A percentile compares a stretch with the other conserved stretches of the same genome.
phyloP scores from a whole-genome alignment of 2,797 vertebrate genomes.

The Benthosema pterotum region DNA sequence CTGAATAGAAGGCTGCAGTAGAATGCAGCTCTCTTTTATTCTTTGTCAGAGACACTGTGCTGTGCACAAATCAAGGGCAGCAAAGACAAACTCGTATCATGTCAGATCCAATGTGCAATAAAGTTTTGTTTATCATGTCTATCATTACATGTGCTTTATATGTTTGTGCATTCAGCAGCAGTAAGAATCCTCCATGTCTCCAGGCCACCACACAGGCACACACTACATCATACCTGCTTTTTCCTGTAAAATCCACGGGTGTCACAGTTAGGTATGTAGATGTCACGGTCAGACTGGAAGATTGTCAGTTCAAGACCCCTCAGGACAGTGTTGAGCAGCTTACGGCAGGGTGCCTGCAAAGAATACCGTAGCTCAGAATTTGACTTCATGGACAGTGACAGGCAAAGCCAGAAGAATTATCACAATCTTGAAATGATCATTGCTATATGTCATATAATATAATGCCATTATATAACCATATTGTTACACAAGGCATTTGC shows the following conservation, averaged over 20 bases:
- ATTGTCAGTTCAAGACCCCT: constrained; percentile 86
- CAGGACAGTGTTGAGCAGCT: constrained; percentile 84
- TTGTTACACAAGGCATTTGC: constrained; percentile 67
- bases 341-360: constrained; percentile 87
- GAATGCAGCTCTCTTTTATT: constrained; percentile 27
- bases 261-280: constrained; percentile 93
- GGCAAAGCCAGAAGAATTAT: constrained; percentile 30
- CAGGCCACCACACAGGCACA: constrained; percentile 1
- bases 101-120: not conserved
- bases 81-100: constrained; percentile 9
- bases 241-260: constrained; percentile 89
- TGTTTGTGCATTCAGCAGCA: not conserved
- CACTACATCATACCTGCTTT: constrained; percentile 83
- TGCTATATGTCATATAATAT: constrained; percentile 58
- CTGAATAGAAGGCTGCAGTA: constrained; percentile 49
- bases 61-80: constrained; percentile 1
- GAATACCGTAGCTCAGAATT: constrained; percentile 47
- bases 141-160: not conserved
- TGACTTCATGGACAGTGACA: constrained; percentile 40
- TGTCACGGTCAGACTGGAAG: constrained; percentile 84
- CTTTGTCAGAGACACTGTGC: not conserved
- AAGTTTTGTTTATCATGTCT: not conserved
- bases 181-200: not conserved
- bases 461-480: constrained; percentile 63
- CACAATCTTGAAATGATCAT: constrained; percentile 14